These are phyloP conservation scores for Bellardia bayeri DNA, from an alignment of 2,888 invertebrate genomes.

Conservation along the genomic window DNA sequence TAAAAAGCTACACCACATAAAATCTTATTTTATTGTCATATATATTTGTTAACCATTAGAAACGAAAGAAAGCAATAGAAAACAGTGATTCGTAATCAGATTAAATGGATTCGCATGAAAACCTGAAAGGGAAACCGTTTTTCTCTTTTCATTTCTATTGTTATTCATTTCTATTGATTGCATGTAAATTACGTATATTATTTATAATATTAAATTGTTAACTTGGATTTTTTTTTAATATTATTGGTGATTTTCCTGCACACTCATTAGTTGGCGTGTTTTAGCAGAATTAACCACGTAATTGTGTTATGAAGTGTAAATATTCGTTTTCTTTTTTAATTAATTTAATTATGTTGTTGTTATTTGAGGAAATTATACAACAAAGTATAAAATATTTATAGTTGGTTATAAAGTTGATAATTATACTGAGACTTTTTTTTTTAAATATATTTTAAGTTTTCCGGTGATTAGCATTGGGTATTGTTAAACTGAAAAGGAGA, in stretches of 20 bases:
- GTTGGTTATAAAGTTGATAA: too few relatives aligned
- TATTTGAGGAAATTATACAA: too few relatives aligned
- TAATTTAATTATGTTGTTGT: too few relatives aligned
- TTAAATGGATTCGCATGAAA: background rate
- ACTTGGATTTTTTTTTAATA: background rate
- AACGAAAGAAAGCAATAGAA: background rate
- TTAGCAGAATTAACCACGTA: too few relatives aligned
- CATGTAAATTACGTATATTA: slow-evolving; percentile 5
- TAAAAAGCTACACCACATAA: background rate
- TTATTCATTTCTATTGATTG: background rate
- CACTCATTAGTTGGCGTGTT: too few relatives aligned
- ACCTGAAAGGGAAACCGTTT: background rate
- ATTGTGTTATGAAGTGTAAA: too few relatives aligned
- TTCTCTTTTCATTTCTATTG: background rate
- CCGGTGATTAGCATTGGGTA: too few relatives aligned
- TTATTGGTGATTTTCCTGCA: background rate
- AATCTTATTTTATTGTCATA: background rate
- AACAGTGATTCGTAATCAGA: background rate
- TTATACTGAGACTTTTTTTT: too few relatives aligned
- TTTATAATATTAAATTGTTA: background rate
- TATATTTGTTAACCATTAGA: background rate
- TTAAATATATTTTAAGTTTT: too few relatives aligned
- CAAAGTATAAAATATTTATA: too few relatives aligned
- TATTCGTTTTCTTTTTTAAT: too few relatives aligned
- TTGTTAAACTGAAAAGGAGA: too few relatives aligned